A percentile compares a stretch with the other conserved stretches of the same genome.
Evolutionary conservation across 2,888 invertebrate species (phyloP).

Genomic region (Leptinotarsa juncta): DNA sequence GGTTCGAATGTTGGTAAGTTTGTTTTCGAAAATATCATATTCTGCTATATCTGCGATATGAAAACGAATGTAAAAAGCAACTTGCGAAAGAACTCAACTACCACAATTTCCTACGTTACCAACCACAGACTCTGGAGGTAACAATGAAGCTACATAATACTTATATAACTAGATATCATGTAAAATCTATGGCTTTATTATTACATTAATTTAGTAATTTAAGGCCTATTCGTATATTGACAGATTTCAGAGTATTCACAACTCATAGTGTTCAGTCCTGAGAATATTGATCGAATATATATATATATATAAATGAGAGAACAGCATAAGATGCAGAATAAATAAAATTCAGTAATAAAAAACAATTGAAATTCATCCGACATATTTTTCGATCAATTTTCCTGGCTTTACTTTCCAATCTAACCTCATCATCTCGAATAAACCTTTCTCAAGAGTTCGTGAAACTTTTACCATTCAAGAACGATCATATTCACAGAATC

Average conservation of each 20-base stretch:
- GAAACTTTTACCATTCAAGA: not conserved
- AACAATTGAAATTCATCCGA: not conserved
- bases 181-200: constrained; percentile 50
- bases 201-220: constrained; percentile 32
- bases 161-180: constrained; percentile 50
- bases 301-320: not conserved
- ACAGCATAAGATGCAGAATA: not conserved
- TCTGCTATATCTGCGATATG: too few species aligned
- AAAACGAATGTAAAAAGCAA: too few species aligned
- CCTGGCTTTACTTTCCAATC: not conserved
- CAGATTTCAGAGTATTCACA: constrained; percentile 51
- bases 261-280: constrained; percentile 21
- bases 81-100: not conserved
- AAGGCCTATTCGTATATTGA: constrained; percentile 56
- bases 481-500: constrained; percentile 1
- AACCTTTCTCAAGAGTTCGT: not conserved
- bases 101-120: not conserved
- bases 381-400: constrained; percentile 5
- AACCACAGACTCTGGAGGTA: constrained; percentile 24
- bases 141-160: constrained; percentile 34
- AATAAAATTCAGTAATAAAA: not conserved
- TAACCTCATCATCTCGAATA: not conserved
- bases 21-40: not conserved
- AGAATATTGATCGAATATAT: not conserved
- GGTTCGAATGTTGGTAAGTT: not conserved